Conservation (phyloP, 1,140 invertebrate genomes). For the Phymorhynchus buccinoides region DNA sequence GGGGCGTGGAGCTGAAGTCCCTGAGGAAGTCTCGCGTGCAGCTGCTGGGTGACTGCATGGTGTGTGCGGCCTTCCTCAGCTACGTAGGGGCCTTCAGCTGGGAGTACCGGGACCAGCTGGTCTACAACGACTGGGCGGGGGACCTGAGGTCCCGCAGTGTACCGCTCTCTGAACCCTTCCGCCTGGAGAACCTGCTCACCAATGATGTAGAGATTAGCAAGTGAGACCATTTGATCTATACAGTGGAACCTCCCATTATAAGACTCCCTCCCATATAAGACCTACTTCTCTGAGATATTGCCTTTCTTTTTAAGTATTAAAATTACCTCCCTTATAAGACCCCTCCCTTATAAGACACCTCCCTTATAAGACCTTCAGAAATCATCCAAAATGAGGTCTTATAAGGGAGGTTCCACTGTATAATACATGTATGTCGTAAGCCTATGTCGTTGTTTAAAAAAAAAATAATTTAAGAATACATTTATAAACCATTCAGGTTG, state of each 20-base stretch:
- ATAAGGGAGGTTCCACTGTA: no score
- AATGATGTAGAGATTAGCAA: conserved; percentile 86
- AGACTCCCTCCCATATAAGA: no score
- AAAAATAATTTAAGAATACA: no score
- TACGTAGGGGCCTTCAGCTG: conserved; percentile 88
- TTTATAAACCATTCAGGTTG: no score
- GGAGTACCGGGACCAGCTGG: conserved; percentile 85
- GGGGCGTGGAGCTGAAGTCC: conserved; percentile 81
- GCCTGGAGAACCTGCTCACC: conserved; percentile 82
- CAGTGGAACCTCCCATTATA: no score
- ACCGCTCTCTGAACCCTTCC: conserved; percentile 78
- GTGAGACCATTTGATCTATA: conserved; percentile 63
- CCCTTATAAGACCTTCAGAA: no score
- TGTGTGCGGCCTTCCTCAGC: conserved; percentile 84
- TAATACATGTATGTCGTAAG: neutral
- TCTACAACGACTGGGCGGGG: conserved; percentile 84
- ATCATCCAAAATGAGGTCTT: no score
- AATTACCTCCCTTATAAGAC: no score
- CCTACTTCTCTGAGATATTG: no score
- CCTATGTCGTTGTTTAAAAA: no score
- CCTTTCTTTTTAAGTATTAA: no score
- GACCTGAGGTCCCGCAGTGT: conserved; percentile 80
- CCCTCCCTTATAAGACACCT: no score
- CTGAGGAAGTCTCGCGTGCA: conserved; percentile 80
- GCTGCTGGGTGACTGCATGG: conserved; percentile 85